Conservation (phyloP, 2,888 invertebrate genomes). For the Dynastes hyllus region DNA sequence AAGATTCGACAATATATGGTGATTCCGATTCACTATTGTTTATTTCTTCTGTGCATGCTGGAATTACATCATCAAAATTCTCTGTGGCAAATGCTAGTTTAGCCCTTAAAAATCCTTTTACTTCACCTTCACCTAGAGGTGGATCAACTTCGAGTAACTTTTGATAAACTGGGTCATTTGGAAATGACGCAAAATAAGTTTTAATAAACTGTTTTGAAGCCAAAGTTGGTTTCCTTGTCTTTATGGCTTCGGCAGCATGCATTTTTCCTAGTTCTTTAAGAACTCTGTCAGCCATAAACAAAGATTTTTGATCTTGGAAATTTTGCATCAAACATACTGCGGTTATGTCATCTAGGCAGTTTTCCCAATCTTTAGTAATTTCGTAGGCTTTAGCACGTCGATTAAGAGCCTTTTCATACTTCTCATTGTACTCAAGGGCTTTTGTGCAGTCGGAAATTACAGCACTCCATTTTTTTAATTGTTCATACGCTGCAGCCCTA, state of each 20-base stretch:
- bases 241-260: slow-evolving; percentile 85
- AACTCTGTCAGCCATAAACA: slow-evolving; percentile 90
- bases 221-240: slow-evolving; percentile 80
- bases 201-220: slow-evolving; percentile 91
- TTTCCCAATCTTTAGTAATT: slow-evolving; percentile 83
- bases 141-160: slow-evolving; percentile 69
- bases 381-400: slow-evolving; percentile 90
- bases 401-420: slow-evolving; percentile 90
- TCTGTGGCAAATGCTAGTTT: slow-evolving; percentile 80
- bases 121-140: slow-evolving; percentile 67
- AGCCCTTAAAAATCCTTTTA: slow-evolving; percentile 79
- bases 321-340: slow-evolving; percentile 93
- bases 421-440: slow-evolving; percentile 88
- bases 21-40: slow-evolving; percentile 76
- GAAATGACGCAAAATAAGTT: slow-evolving; percentile 91
- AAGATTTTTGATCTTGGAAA: slow-evolving; percentile 87
- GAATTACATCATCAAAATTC: slow-evolving; percentile 85
- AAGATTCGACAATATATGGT: slow-evolving; percentile 79
- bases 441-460: slow-evolving; percentile 91
- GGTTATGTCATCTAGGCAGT: slow-evolving; percentile 93
- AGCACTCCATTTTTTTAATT: slow-evolving; percentile 87
- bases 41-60: slow-evolving; percentile 87
- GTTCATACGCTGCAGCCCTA: slow-evolving; percentile 95
- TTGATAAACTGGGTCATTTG: slow-evolving; percentile 86
- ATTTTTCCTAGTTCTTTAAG: slow-evolving; percentile 86